Evolutionary conservation across 2,113 vertebrate genomes (phyloP), one percentile per base, ranked within the genome.

Genomic region (Progne subis): DNA sequence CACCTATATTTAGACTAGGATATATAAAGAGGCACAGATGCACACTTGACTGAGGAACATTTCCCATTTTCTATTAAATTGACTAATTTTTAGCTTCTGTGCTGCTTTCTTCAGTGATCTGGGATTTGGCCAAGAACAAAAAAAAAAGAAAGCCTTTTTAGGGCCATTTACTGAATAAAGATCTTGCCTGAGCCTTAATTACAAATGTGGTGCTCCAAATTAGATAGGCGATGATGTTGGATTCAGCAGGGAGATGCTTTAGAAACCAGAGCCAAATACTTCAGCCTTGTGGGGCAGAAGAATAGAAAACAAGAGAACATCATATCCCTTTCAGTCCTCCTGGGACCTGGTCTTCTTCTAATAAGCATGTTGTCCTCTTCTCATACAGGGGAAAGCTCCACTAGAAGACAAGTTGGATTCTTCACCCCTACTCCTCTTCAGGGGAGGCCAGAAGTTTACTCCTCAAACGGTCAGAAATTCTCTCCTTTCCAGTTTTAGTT

Each of bases 41-140:
- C 88, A 92, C 85, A 96, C 94, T 97, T 95, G 93, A 95, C 76
- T 49, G 28, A 82, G 69, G 91, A 91, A 71, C 55, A 43, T 90
- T 96, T 96, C 92, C 77, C 75, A 93, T 94, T 96, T 92, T 96
- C 74, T 92, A 85, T 77, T 95, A 96, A 94, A 92, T 10, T 92
- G 88, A 90, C 70, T 91, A 90, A 95, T 91, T 96, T 96, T 96
- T 89, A 92, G 91, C 64, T 96, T 94, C 91, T 94, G 37, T 6
- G 1, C 52, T 53, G 56, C 68, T 82, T 93, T 92, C 74, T 93
- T 84, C 88, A 84, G 69, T 93, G 72, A 92, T 90, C 53, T 95
- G 94, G 83, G 61, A 94, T 93, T 75, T 61, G 28, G 56, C 93
- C 86, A 94, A 93, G 88, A 60, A 91, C 60, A 82, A 23, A 75